These are phyloP conservation scores for Anguilla anguilla DNA, from an alignment of 2,797 vertebrate genomes.

Conservation along the genomic window DNA sequence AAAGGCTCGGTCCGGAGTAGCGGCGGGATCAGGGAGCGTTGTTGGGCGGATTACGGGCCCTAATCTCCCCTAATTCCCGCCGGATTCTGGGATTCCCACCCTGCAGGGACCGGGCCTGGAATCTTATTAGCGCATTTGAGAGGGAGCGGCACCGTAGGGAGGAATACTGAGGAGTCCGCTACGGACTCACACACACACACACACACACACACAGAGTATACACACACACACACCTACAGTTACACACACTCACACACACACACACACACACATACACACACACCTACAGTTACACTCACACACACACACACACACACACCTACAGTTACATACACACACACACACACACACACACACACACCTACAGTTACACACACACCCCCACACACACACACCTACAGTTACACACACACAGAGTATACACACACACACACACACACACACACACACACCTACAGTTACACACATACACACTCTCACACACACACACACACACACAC, in stretches of 20 bases:
- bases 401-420: background rate
- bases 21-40: constrained; percentile 71
- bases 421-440: background rate
- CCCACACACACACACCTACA: background rate
- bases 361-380: background rate
- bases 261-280: background rate
- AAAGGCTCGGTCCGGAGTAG: constrained; percentile 76
- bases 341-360: background rate
- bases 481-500: background rate
- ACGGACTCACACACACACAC: background rate
- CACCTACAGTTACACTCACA: background rate
- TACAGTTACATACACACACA: background rate
- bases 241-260: background rate
- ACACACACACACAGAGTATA: background rate
- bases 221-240: background rate
- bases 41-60: constrained; percentile 76
- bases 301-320: constrained; percentile 4
- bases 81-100: constrained; percentile 51
- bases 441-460: background rate
- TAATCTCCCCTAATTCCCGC: constrained; percentile 74
- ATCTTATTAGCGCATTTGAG: constrained; percentile 54
- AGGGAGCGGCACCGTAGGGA: constrained; percentile 57
- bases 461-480: too few species aligned
- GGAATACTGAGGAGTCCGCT: constrained; percentile 19
- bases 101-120: background rate